Percentiles rank a stretch among this genome's conserved stretches.
phyloP scores from a whole-genome alignment of 2,888 invertebrate species.

The Aphrophora alni region DNA sequence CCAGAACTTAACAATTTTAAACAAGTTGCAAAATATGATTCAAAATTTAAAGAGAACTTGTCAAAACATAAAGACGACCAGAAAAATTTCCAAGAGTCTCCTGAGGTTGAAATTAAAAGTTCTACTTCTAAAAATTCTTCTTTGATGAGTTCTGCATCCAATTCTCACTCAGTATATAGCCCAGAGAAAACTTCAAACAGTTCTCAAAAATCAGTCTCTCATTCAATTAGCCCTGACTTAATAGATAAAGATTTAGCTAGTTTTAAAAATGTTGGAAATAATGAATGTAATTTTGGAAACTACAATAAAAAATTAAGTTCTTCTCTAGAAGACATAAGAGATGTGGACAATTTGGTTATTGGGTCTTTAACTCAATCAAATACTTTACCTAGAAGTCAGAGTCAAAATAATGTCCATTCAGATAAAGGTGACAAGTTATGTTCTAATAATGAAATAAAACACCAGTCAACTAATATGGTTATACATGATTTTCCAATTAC shows the following conservation, averaged over 20 bases:
- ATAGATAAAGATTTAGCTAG: no score
- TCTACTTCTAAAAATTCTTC: neutral
- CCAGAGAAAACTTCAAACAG: neutral
- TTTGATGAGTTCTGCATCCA: neutral
- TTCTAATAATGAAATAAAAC: neutral
- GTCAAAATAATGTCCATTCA: conserved; percentile 37
- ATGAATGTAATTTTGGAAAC: neutral
- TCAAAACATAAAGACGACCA: neutral
- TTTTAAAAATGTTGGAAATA: neutral
- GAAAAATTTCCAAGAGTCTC: neutral
- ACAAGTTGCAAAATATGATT: neutral
- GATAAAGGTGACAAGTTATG: neutral
- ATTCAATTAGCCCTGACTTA: no score
- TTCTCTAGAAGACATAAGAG: conserved; percentile 40
- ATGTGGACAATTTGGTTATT: neutral
- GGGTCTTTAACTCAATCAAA: neutral
- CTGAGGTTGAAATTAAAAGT: neutral
- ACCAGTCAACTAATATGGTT: conserved; percentile 10
- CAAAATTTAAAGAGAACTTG: neutral
- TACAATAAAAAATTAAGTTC: conserved; percentile 40
- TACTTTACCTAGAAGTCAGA: conserved; percentile 44
- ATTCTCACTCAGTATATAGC: neutral
- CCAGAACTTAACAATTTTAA: neutral
- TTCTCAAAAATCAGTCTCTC: neutral
- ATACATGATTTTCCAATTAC: conserved; percentile 21